Percentiles rank a stretch among this genome's conserved stretches.
Evolutionary conservation across 2,888 invertebrate genomes (phyloP).

Genomic region (Drosophila rubida): DNA sequence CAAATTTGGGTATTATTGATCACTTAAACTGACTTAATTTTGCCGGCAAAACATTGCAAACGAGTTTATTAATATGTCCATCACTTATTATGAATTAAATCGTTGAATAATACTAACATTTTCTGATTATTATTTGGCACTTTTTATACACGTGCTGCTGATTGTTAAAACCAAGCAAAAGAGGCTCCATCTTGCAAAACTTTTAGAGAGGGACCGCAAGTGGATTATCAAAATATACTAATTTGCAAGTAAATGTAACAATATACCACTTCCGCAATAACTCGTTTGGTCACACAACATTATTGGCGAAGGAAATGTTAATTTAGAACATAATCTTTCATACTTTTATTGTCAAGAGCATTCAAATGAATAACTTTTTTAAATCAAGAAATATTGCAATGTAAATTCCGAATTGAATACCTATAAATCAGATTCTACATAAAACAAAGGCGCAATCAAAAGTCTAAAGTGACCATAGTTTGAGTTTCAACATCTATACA

Average conservation of each 20-base stretch:
- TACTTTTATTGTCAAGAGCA: neutral
- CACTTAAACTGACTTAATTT: conserved; percentile 54
- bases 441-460: no score
- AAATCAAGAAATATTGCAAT: no score
- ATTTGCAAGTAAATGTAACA: neutral
- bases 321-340: neutral
- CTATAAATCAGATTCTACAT: no score
- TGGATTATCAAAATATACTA: conserved; percentile 24
- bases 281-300: neutral
- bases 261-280: conserved; percentile 2
- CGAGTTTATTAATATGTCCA: conserved; percentile 36
- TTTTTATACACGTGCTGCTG: conserved; percentile 85
- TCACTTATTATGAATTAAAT: conserved; percentile 53
- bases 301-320: neutral
- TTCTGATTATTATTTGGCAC: conserved; percentile 85
- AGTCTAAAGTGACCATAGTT: no score
- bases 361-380: neutral
- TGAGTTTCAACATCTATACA: neutral
- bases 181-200: conserved; percentile 84
- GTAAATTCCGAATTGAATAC: no score
- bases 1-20: conserved; percentile 44
- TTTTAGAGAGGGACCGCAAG: conserved; percentile 74
- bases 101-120: conserved; percentile 83
- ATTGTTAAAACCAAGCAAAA: conserved; percentile 85
- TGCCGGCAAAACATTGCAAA: conserved; percentile 35